phyloP scores from a whole-genome alignment of 2,113 vertebrate genomes.

The Cyanistes caeruleus region DNA sequence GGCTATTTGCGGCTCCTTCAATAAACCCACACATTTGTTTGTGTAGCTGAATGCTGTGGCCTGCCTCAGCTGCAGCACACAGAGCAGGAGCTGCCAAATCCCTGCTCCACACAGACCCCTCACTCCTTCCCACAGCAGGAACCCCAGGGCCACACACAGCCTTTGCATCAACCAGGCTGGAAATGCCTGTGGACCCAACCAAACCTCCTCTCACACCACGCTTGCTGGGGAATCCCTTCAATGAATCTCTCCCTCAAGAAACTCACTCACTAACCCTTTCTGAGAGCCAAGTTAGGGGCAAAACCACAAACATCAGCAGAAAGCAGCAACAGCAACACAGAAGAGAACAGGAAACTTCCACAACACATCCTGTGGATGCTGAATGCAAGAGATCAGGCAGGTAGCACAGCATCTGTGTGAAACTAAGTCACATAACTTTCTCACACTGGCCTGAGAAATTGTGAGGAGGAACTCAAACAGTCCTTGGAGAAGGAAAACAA shows the following conservation, averaged over 20 bases:
- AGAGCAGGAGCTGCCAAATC: neutral
- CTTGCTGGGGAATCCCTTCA: too few relatives aligned
- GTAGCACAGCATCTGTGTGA: too few relatives aligned
- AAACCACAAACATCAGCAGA: neutral
- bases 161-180: too few relatives aligned
- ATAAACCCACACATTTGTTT: neutral
- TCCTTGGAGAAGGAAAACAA: too few relatives aligned
- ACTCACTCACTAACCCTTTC: neutral
- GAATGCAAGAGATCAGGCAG: too few relatives aligned
- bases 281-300: neutral
- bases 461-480: too few relatives aligned
- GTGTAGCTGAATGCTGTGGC: neutral
- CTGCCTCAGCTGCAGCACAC: neutral
- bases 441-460: too few relatives aligned
- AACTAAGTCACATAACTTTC: too few relatives aligned
- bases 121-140: fast-evolving
- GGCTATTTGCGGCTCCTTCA: neutral
- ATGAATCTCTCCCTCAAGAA: neutral
- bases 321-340: fast-evolving
- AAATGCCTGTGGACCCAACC: fast-evolving
- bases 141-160: fast-evolving
- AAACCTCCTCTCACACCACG: fast-evolving
- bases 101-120: neutral
- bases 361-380: neutral
- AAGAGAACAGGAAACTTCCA: neutral